Evolutionary conservation across 2,888 invertebrate species (phyloP).

Genomic region (Scotopteryx bipunctaria): DNA sequence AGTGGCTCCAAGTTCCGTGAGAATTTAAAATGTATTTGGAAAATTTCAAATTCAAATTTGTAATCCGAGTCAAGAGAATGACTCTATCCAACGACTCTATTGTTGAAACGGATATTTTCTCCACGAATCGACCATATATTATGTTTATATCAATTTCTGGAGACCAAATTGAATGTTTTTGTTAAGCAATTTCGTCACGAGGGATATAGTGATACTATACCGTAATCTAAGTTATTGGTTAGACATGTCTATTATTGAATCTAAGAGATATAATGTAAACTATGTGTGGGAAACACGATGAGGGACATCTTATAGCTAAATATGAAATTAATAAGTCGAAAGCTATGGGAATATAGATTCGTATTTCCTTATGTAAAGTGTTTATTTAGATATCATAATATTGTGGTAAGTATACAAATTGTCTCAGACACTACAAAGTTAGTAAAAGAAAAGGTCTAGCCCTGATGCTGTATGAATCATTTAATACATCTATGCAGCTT

Average conservation of each 20-base stretch:
- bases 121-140: constrained; percentile 54
- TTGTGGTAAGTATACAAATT: too few relatives aligned
- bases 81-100: constrained; percentile 56
- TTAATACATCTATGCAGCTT: too few relatives aligned
- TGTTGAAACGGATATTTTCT: constrained; percentile 53
- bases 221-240: constrained; percentile 29
- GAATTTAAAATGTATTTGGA: constrained; percentile 35
- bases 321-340: background rate
- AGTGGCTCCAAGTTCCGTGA: constrained; percentile 14
- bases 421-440: too few relatives aligned
- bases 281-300: constrained; percentile 31
- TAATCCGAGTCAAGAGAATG: constrained; percentile 55
- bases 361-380: too few relatives aligned
- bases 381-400: too few relatives aligned
- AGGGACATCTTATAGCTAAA: background rate
- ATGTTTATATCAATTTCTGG: constrained; percentile 50
- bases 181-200: constrained; percentile 42
- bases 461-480: too few relatives aligned
- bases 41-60: constrained; percentile 55
- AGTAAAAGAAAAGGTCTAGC: too few relatives aligned
- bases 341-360: too few relatives aligned
- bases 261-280: constrained; percentile 1
- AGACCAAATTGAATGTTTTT: constrained; percentile 59
- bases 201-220: constrained; percentile 33
- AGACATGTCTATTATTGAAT: constrained; percentile 26